Base-by-base conservation (phyloP, 2,888 invertebrate genomes). In the Operophtera brumata region DNA sequence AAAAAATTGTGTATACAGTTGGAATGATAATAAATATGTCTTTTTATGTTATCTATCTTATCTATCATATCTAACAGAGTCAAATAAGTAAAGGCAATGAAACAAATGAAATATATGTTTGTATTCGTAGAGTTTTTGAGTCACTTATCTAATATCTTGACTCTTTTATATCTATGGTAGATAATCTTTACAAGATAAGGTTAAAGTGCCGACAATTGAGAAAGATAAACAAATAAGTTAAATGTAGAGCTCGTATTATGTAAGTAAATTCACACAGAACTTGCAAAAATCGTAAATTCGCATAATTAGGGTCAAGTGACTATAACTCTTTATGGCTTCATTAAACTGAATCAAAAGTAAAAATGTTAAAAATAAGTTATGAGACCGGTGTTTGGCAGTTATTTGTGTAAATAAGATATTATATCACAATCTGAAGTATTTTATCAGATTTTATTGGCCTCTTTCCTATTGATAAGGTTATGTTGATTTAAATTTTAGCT, bases 181-280 rank as follows among this genome's bases (percentile, higher is more conserved):
- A 10, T 34, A n/a, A 34, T n/a, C 6, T 11, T 34, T n/a, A n/a
- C 3, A 6, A 10, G 10, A 34, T n/a, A 34, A 34, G 34, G 34
- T 10, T 10, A 44, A 43, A 34, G 20, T 6, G 11, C 13, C 25
- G 7, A 35, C 47, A 35, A 39, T 52, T 32, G 37, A 39, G 34
- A 40, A 40, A 43, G 20, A 20, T 20, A n/a, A 4, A 32, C 9
- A 26, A 47, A 43, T 32, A 53, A 30, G 35, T 26, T 12, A 26
- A 26, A 44, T 47, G 43, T 47, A 32, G 41, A 51, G 28, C 35
- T 32, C 7, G 12, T 40, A 20, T 20, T 20, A 45, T 40, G 47
- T 41, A 48, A 48, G 8, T 5, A 28, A 48, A 25, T 54, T 54
- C 54, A 20, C 54, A 48, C 44, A 43, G 32, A 53, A 48, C 26